Base-by-base conservation (phyloP, 2,113 vertebrate genomes). In the Ictidomys tridecemlineatus region DNA sequence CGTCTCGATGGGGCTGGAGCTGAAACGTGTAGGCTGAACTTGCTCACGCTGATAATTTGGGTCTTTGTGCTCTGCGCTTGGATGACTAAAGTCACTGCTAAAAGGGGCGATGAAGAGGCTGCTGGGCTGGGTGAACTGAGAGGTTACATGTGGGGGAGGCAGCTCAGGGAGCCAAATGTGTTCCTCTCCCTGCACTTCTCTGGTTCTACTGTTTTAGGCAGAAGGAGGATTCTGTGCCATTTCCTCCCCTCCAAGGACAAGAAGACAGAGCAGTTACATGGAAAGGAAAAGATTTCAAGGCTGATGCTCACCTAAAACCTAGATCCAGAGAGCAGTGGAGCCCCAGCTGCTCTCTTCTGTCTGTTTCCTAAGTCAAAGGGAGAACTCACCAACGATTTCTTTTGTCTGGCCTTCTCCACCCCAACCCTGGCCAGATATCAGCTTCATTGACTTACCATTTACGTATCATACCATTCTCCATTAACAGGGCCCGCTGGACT, bases 31-130 rank as follows among this genome's bases (percentile, higher is more conserved):
- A 61, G 94, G 94, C 39, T 78, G 95, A 91, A 88, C 53, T 85
- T 93, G 61, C 84, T 92, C 87, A 89, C 85, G 30, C 77, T 90
- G 94, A 48, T 82, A 79, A 85, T 96, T 89, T 45, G 93, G 95
- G 89, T 51, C 92, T 92, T 78, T 74, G 88, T 83, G 77, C 53
- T 82, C 67, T 34, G 77, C 9, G 18, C 82, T 58, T 1, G 0
- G 91, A 94, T 96, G 96, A 97, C 88, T 88, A 92, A 97, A 56
- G 65, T 8, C n/a, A 42, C 12, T 93, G 88, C 94, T 91, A 67
- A 95, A 89, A 89, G 73, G 37, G 85, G 93, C 77, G 69, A 61
- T 24, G 56, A 77, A 82, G 92, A 72, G n/a, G 37, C 89, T 79
- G 95, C 30, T 4, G 42, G 37, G 45, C 58, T 0, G 0, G 28